Conservation (phyloP, 2,888 invertebrate genomes). For the Carcina quercana region DNA sequence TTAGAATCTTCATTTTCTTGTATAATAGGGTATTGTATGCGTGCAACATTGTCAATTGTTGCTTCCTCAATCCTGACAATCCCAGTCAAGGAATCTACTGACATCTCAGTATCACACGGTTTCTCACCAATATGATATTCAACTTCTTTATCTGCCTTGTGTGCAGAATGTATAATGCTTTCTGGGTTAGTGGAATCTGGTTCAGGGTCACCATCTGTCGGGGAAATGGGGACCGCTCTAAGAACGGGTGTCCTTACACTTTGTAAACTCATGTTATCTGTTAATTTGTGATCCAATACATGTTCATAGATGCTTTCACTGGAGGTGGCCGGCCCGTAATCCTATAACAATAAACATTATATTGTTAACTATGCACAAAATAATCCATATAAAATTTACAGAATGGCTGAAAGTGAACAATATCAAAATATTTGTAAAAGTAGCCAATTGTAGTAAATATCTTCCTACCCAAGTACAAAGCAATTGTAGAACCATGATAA, state of each 20-base stretch:
- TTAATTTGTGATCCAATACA: conserved; percentile 66
- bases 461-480: too few species aligned
- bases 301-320: conserved; percentile 64
- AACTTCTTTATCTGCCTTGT: conserved; percentile 55
- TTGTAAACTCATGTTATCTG: conserved; percentile 60
- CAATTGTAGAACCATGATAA: too few species aligned
- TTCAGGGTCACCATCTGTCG: conserved; percentile 54
- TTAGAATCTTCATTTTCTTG: conserved; percentile 57
- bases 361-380: too few species aligned
- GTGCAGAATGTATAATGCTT: conserved; percentile 57
- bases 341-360: conserved; percentile 50
- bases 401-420: too few species aligned
- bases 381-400: too few species aligned
- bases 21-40: conserved; percentile 55
- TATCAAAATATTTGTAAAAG: too few species aligned
- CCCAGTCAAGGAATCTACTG: conserved; percentile 55
- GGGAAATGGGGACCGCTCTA: conserved; percentile 54
- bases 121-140: conserved; percentile 60
- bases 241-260: conserved; percentile 63
- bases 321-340: conserved; percentile 73
- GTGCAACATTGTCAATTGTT: conserved; percentile 49
- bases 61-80: conserved; percentile 61
- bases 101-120: conserved; percentile 51
- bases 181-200: conserved; percentile 66
- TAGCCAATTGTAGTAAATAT: too few species aligned